A percentile compares a stretch with the other conserved stretches of the same genome.
phyloP scores from a whole-genome alignment of 2,888 invertebrate genomes.

The Galeopsomyia nigrocyanea region DNA sequence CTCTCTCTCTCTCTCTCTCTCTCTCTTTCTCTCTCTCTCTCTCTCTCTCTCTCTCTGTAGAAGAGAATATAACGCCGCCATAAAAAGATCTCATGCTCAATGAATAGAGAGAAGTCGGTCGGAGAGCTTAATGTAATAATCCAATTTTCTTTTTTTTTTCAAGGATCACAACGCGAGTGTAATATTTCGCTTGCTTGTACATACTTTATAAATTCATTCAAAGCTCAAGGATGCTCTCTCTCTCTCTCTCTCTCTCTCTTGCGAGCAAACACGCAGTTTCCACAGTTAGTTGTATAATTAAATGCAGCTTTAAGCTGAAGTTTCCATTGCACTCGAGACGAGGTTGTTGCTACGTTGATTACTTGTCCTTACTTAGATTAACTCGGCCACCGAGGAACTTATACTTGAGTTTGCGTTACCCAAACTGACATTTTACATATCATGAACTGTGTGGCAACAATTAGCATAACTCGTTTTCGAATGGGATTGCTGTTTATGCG shows the following conservation, averaged over 20 bases:
- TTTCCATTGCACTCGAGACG: conserved; percentile 30
- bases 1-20: no score
- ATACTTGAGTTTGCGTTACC: no score
- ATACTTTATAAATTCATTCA: neutral
- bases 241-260: conserved; percentile 21
- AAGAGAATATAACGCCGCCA: no score
- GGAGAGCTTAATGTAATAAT: conserved; percentile 10
- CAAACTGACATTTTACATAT: no score
- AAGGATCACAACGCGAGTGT: conserved; percentile 2
- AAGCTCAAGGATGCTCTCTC: conserved; percentile 38
- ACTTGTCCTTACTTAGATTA: conserved; percentile 39
- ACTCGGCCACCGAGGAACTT: conserved; percentile 29
- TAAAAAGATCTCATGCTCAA: no score
- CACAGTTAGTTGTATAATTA: conserved; percentile 40
- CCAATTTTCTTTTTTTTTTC: conserved; percentile 20
- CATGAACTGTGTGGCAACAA: neutral
- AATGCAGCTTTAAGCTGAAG: conserved; percentile 41
- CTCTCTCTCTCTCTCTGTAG: no score
- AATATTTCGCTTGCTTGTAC: conserved; percentile 14
- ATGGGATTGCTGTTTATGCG: no score
- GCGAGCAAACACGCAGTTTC: conserved; percentile 33
- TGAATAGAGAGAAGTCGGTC: neutral
- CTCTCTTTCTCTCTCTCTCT: no score
- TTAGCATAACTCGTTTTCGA: conserved; percentile 3
- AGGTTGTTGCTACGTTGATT: conserved; percentile 36